A percentile compares a stretch with the other conserved stretches of the same genome.
phyloP scores from a whole-genome alignment of 2,113 vertebrate genomes.

The Mesoclemmys tuberculata region DNA sequence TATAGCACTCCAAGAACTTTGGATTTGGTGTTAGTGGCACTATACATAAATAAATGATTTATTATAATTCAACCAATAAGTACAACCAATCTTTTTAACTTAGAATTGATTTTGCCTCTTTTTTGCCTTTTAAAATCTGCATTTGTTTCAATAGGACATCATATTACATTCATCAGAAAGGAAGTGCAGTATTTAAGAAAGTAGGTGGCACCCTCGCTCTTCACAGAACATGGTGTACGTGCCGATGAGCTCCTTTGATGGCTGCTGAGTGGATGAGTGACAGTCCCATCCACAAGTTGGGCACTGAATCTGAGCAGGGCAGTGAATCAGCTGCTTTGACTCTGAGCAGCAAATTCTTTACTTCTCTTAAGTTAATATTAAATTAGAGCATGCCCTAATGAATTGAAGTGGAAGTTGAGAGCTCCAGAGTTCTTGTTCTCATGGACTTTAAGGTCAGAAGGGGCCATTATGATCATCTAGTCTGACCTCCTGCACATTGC shows the following conservation, averaged over 20 bases:
- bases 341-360: too few species aligned
- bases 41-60: background rate
- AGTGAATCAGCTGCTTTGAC: too few species aligned
- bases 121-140: background rate
- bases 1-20: background rate
- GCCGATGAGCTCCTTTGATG: too few species aligned
- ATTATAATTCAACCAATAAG: background rate
- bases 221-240: too few species aligned
- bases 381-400: background rate
- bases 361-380: background rate
- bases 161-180: background rate
- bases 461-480: too few species aligned
- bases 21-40: background rate
- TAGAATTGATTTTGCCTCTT: background rate
- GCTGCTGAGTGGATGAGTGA: too few species aligned
- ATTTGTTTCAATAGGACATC: background rate
- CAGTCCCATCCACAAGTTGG: too few species aligned
- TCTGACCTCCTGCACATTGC: too few species aligned
- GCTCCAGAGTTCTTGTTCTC: accelerated
- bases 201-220: background rate
- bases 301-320: too few species aligned
- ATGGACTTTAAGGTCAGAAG: too few species aligned
- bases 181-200: background rate
- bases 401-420: background rate
- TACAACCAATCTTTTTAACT: background rate